Conservation (phyloP, 2,888 invertebrate genomes). For the Nephrotoma appendiculata region DNA sequence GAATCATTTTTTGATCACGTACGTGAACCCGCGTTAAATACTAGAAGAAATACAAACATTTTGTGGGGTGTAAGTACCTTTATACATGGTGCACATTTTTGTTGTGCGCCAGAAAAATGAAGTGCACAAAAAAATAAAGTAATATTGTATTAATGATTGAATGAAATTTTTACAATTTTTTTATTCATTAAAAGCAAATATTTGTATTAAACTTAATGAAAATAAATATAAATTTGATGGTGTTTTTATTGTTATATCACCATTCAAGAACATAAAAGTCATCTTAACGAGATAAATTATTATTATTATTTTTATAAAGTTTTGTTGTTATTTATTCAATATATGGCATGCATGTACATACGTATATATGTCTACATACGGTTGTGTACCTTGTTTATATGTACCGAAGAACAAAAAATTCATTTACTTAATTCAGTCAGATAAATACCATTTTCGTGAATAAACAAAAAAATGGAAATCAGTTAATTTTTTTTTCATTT, state of each 20-base stretch:
- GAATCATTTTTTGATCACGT: no score
- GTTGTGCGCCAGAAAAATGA: not conserved
- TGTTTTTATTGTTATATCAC: slow-evolving; percentile 3
- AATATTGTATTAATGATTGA: not conserved
- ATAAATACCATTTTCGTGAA: not conserved
- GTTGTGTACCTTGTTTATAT: not conserved
- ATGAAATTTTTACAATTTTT: not conserved
- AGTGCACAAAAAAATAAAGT: not conserved
- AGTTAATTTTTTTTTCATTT: not conserved
- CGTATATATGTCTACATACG: not conserved
- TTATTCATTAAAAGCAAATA: not conserved
- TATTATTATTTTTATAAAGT: not conserved
- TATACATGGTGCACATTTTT: no score
- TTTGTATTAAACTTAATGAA: slow-evolving; percentile 2
- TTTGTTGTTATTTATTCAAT: not conserved
- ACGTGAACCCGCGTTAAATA: no score
- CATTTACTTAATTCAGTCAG: not conserved
- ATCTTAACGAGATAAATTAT: not conserved
- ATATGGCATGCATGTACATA: not conserved
- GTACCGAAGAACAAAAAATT: not conserved
- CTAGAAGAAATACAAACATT: no score
- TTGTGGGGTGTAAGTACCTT: no score
- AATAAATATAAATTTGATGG: slow-evolving; percentile 2
- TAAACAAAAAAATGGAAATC: not conserved
- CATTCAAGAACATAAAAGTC: slow-evolving; percentile 2